phyloP scores from a whole-genome alignment of 1,140 invertebrate species.

The Pentalonia nigronervosa region DNA sequence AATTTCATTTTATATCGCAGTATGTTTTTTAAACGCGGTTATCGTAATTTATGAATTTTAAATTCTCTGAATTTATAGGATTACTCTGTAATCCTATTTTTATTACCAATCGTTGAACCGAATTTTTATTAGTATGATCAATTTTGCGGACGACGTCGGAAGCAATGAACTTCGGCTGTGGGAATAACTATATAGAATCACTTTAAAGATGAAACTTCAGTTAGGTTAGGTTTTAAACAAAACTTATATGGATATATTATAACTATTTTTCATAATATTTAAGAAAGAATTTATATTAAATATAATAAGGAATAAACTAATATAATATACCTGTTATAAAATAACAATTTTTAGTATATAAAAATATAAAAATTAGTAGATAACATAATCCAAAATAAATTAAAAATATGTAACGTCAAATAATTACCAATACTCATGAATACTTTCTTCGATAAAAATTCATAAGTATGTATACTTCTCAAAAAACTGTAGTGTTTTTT shows the following conservation, averaged over 20 bases:
- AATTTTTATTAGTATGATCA: neutral
- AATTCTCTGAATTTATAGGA: too few relatives aligned
- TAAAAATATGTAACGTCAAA: neutral
- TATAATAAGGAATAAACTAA: neutral
- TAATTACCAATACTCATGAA: neutral
- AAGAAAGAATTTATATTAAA: neutral
- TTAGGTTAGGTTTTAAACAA: neutral
- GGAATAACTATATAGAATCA: neutral
- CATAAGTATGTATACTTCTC: neutral
- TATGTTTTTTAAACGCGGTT: neutral
- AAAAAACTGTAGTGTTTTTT: neutral
- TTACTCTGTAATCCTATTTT: too few relatives aligned
- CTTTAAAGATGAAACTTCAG: neutral
- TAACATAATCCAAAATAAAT: neutral
- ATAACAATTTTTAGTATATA: too few relatives aligned
- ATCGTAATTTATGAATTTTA: neutral
- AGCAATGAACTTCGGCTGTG: too few relatives aligned
- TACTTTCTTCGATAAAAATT: neutral
- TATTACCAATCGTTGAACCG: neutral
- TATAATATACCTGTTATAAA: neutral
- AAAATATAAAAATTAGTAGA: too few relatives aligned
- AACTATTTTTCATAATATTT: neutral
- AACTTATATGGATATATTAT: neutral
- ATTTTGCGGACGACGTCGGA: neutral
- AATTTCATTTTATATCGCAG: neutral